These are phyloP conservation scores for Mamestra configurata DNA, from an alignment of 1,140 invertebrate genomes.

Conservation along the genomic window DNA sequence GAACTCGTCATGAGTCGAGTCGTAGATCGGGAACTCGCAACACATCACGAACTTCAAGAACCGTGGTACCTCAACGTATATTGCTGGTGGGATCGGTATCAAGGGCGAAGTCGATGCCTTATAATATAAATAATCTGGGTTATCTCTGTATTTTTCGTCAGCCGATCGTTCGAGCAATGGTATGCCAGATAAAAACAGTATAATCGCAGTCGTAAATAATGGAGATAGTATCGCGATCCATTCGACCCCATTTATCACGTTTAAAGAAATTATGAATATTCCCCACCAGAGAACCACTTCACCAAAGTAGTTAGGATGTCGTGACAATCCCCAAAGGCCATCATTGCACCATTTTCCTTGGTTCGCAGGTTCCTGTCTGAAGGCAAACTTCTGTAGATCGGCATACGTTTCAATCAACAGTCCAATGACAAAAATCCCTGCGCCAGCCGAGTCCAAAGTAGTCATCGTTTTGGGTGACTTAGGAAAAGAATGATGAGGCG, in stretches of 20 bases:
- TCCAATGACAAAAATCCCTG: constrained; percentile 94
- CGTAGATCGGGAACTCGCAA: constrained; percentile 96
- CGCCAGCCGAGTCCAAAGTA: constrained; percentile 94
- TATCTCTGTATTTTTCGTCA: constrained; percentile 95
- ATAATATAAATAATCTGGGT: constrained; percentile 95
- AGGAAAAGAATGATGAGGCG: constrained; percentile 93
- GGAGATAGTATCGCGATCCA: constrained; percentile 96
- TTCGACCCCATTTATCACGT: constrained; percentile 94
- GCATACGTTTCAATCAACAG: constrained; percentile 96
- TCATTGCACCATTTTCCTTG: constrained; percentile 97
- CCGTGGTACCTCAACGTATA: constrained; percentile 94
- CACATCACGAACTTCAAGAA: constrained; percentile 94
- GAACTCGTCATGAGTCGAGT: constrained; percentile 91
- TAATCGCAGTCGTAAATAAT: constrained; percentile 95
- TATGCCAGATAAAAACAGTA: constrained; percentile 96
- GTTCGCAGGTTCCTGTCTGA: constrained; percentile 95
- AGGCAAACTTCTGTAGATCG: constrained; percentile 97
- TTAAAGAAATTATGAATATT: constrained; percentile 96
- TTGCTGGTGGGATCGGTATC: constrained; percentile 94
- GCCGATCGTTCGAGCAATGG: constrained; percentile 94
- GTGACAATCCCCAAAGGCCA: constrained; percentile 95
- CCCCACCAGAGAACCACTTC: constrained; percentile 98
- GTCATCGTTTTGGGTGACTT: constrained; percentile 94
- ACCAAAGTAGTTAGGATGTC: constrained; percentile 98
- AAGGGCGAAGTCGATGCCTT: constrained; percentile 95